phyloP scores from a whole-genome alignment of 1,140 invertebrate genomes.

The Aphelenchoides avenae region DNA sequence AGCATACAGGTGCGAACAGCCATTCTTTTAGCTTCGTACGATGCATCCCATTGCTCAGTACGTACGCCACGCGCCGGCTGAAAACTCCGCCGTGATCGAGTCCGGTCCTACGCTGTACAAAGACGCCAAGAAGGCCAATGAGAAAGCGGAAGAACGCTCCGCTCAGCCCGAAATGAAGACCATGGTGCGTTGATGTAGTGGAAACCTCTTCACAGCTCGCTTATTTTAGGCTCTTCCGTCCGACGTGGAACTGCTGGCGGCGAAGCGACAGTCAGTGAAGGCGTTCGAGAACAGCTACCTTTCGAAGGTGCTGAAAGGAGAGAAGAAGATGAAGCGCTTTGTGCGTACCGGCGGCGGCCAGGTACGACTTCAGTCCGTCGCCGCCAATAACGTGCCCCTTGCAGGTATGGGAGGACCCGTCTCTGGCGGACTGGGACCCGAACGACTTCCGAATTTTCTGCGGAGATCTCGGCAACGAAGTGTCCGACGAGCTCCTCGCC shows the following conservation, averaged over 20 bases:
- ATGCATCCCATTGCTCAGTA: constrained; percentile 21
- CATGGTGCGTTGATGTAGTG: too few species aligned
- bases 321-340: constrained; percentile 58
- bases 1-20: constrained; percentile 24
- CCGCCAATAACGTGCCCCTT: constrained; percentile 4
- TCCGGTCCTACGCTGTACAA: constrained; percentile 38
- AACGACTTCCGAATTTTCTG: constrained; percentile 94
- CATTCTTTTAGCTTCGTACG: constrained; percentile 2
- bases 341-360: constrained; percentile 53
- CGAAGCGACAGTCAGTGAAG: constrained; percentile 36
- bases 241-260: constrained; percentile 49
- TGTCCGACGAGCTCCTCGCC: constrained; percentile 84
- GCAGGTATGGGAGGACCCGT: constrained; percentile 54
- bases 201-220: too few species aligned
- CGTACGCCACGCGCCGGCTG: constrained; percentile 5
- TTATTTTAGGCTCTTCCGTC: constrained; percentile 49
- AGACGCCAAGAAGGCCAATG: not conserved
- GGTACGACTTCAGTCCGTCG: constrained; percentile 15
- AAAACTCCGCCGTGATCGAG: constrained; percentile 28
- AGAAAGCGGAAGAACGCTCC: constrained; percentile 11
- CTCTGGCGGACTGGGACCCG: constrained; percentile 58
- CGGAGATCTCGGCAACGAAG: constrained; percentile 94
- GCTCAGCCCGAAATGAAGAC: constrained; percentile 9
- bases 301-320: constrained; percentile 52
- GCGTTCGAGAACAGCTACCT: constrained; percentile 50